phyloP scores from a whole-genome alignment of 2,888 invertebrate species.

The Eilema caniola region DNA sequence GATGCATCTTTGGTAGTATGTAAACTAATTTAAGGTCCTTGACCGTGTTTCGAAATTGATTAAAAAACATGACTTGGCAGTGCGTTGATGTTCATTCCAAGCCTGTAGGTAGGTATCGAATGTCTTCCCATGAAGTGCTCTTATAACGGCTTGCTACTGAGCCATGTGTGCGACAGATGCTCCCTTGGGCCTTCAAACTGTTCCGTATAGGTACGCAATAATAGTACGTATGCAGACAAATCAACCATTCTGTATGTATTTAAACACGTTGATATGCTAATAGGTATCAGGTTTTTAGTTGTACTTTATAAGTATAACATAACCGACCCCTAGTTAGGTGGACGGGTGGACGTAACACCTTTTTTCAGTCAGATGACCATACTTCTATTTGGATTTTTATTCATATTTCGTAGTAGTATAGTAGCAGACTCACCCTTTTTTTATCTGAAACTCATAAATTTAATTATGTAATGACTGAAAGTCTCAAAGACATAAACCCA shows the following conservation, averaged over 20 bases:
- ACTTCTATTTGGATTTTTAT: neutral
- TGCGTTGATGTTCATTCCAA: slow-evolving; percentile 62
- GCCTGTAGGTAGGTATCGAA: slow-evolving; percentile 64
- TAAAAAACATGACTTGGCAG: slow-evolving; percentile 65
- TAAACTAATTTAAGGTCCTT: slow-evolving; percentile 63
- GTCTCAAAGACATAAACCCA: too few species aligned
- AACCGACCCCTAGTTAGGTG: neutral
- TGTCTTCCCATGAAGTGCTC: slow-evolving; percentile 75
- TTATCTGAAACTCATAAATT: too few species aligned
- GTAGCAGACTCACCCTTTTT: too few species aligned
- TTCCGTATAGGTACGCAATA: slow-evolving; percentile 33
- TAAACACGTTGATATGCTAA: neutral
- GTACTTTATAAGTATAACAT: neutral
- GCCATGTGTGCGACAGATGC: slow-evolving; percentile 84
- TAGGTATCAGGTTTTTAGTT: neutral
- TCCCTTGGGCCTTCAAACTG: slow-evolving; percentile 65
- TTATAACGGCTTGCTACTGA: slow-evolving; percentile 62
- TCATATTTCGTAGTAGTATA: neutral
- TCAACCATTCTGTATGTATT: neutral
- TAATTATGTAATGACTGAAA: too few species aligned
- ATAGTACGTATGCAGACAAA: slow-evolving; percentile 7
- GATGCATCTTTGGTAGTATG: slow-evolving; percentile 48
- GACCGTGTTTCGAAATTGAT: slow-evolving; percentile 66
- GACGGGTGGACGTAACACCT: neutral
- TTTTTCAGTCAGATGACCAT: neutral